Percentiles rank a stretch among this genome's conserved stretches.
These are phyloP conservation scores for Pterobdella sp. DNA, from an alignment of 2,888 invertebrate genomes.

Conservation along the genomic window DNA sequence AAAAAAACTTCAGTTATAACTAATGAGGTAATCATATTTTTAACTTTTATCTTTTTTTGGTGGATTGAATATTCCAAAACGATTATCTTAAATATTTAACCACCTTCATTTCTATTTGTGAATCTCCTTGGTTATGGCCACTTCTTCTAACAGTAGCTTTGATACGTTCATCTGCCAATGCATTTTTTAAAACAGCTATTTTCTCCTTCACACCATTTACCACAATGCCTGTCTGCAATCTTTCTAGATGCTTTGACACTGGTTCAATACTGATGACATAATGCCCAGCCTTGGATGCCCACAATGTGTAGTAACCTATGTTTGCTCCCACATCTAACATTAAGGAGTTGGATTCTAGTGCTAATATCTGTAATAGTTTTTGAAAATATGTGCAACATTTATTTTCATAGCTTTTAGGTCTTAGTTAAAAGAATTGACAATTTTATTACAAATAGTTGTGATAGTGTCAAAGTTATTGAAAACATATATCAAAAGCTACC, in stretches of 20 bases:
- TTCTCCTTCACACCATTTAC: conserved; percentile 22
- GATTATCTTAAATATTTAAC: not conserved
- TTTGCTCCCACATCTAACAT: conserved; percentile 39
- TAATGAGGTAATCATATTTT: too few relatives aligned
- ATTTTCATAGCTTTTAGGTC: not conserved
- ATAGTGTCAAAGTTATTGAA: not conserved
- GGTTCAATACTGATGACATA: conserved; percentile 38
- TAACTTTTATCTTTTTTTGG: too few relatives aligned
- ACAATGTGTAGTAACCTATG: conserved; percentile 38
- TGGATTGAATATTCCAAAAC: too few relatives aligned
- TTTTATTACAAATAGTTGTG: not conserved
- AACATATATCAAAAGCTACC: too few relatives aligned
- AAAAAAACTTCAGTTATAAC: too few relatives aligned
- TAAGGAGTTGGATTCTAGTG: conserved; percentile 30
- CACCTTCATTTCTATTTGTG: not conserved
- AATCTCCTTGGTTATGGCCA: conserved; percentile 39
- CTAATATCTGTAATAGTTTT: conserved; percentile 34
- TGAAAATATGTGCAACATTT: conserved; percentile 30
- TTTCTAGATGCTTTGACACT: conserved; percentile 24
- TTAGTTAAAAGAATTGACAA: not conserved
- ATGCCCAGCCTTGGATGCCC: conserved; percentile 37
- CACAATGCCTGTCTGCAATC: conserved; percentile 32
- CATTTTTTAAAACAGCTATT: conserved; percentile 21
- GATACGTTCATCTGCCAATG: conserved; percentile 33
- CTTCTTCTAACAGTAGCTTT: conserved; percentile 31